Percentiles rank a stretch among this genome's conserved stretches.
These are phyloP conservation scores for Rhadinocentrus ornatus DNA, from an alignment of 2,797 vertebrate genomes.

Conservation along the genomic window DNA sequence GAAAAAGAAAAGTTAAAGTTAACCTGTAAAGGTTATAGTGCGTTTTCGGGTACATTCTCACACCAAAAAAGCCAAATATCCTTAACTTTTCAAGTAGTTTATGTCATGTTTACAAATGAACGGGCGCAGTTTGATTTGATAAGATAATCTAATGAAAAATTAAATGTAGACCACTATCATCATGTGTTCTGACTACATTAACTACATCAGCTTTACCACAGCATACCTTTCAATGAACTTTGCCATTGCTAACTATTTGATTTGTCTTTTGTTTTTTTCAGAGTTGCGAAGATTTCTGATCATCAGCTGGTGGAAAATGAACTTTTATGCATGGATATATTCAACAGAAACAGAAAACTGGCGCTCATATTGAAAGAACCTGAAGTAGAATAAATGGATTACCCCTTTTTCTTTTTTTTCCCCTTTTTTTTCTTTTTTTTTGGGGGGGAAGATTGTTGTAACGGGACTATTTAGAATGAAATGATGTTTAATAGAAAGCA, in stretches of 20 bases:
- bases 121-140: neutral
- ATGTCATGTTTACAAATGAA: neutral
- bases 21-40: too few species aligned
- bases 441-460: conserved; percentile 62
- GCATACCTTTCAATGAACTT: neutral
- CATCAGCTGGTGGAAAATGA: conserved; percentile 63
- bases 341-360: conserved; percentile 57
- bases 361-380: conserved; percentile 63
- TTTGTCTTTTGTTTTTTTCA: conserved; percentile 70
- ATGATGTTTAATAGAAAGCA: conserved; percentile 66
- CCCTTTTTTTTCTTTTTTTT: neutral
- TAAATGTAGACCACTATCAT: neutral
- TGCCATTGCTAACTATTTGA: conserved; percentile 33
- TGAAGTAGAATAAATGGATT: conserved; percentile 77
- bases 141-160: conserved; percentile 2
- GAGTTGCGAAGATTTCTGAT: conserved; percentile 61
- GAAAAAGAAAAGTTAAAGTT: too few species aligned
- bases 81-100: neutral
- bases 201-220: neutral
- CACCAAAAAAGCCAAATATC: too few species aligned
- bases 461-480: conserved; percentile 71
- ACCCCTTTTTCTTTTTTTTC: conserved; percentile 56
- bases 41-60: too few species aligned
- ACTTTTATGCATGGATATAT: conserved; percentile 66
- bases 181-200: neutral